Percentiles rank a stretch among this genome's conserved stretches.
Conservation (phyloP, 1,140 invertebrate species). For the Anoplolepis gracilipes region DNA sequence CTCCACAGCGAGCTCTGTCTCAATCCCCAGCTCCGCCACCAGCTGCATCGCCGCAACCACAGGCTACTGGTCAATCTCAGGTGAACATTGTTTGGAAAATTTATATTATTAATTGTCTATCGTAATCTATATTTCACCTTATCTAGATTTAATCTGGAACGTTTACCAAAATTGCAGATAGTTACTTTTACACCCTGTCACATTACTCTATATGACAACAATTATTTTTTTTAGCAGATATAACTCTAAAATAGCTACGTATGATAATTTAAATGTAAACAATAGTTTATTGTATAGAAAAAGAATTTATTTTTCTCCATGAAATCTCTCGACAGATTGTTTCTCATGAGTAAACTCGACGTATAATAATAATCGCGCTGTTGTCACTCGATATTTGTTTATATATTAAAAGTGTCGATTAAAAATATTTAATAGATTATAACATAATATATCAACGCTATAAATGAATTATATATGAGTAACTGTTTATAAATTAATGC, state of each 20-base stretch:
- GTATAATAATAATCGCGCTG: background rate
- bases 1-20: constrained; percentile 84
- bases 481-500: constrained; percentile 4
- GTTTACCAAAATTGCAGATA: background rate
- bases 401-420: background rate
- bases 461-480: background rate
- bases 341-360: background rate
- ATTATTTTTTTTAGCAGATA: background rate
- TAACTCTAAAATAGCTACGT: no score
- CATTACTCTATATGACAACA: background rate
- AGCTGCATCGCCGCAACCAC: constrained; percentile 84
- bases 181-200: background rate
- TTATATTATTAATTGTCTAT: background rate
- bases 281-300: background rate
- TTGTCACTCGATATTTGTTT: background rate
- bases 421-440: background rate
- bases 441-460: background rate
- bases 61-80: constrained; percentile 81
- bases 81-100: constrained; percentile 65
- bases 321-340: background rate
- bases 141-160: background rate
- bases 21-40: constrained; percentile 85
- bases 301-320: background rate
- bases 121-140: no score
- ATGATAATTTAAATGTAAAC: background rate